phyloP scores from a whole-genome alignment of 2,797 vertebrate species.

The Fratercula arctica region DNA sequence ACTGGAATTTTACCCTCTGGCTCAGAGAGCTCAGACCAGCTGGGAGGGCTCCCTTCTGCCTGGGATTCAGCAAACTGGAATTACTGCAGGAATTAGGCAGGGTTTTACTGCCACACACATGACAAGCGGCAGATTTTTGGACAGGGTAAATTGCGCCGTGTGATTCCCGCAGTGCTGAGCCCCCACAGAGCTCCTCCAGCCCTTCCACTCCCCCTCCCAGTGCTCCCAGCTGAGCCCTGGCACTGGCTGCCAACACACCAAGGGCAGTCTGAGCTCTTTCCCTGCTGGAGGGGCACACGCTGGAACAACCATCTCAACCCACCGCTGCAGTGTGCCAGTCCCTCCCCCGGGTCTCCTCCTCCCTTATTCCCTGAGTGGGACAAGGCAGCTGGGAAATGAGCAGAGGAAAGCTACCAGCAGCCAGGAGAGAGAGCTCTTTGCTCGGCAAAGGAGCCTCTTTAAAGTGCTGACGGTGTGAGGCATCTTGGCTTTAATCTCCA shows the following conservation, averaged over 20 bases:
- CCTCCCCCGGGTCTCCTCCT: not conserved
- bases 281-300: not conserved
- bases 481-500: not conserved
- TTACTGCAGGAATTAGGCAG: not conserved
- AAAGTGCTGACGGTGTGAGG: not conserved
- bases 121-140: not conserved
- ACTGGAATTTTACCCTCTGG: not conserved
- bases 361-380: not conserved
- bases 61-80: not conserved
- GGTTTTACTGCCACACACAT: not conserved
- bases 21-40: not conserved
- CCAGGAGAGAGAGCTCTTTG: conserved; percentile 63
- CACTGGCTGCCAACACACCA: not conserved
- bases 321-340: rapidly evolving
- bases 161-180: not conserved
- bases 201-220: not conserved
- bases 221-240: not conserved
- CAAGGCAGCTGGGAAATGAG: not conserved
- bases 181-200: not conserved
- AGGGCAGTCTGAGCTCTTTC: not conserved
- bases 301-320: not conserved
- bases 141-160: not conserved
- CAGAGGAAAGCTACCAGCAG: not conserved
- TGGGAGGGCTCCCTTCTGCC: not conserved
- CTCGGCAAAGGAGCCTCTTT: conserved; percentile 20